phyloP scores from a whole-genome alignment of 2,113 vertebrate genomes.

The Nothocercus julius region DNA sequence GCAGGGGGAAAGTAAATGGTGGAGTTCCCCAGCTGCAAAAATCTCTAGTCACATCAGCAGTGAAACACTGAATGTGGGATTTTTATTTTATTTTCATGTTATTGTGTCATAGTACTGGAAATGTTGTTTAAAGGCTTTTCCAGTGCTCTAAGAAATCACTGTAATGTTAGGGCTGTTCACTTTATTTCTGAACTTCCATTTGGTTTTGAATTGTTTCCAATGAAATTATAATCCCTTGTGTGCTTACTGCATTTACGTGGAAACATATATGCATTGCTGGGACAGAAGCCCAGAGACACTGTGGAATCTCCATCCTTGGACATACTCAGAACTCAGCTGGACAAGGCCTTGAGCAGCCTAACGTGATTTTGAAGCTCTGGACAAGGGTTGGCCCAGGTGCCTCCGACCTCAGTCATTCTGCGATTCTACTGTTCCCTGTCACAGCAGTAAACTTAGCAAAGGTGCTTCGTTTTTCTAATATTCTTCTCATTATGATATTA shows the following conservation, averaged over 20 bases:
- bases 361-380: neutral
- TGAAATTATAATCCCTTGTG: neutral
- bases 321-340: neutral
- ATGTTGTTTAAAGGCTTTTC: neutral
- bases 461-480: slow-evolving; percentile 55
- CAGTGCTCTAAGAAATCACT: neutral
- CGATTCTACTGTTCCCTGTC: slow-evolving; percentile 51
- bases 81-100: neutral
- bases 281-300: neutral
- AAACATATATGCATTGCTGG: neutral
- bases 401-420: neutral
- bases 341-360: neutral
- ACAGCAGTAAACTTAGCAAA: slow-evolving; percentile 51
- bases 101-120: neutral
- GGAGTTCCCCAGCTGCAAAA: neutral
- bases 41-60: neutral
- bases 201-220: neutral
- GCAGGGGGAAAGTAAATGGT: neutral
- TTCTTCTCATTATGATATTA: slow-evolving; percentile 38
- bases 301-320: neutral
- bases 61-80: neutral
- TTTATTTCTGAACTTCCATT: neutral
- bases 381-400: neutral
- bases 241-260: neutral
- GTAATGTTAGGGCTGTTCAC: neutral